A percentile compares a stretch with the other conserved stretches of the same genome.
Evolutionary conservation across 30 jellyfish, hydroid and myxozoan genomes (phyloP).

Genomic region (Cassiopea andromeda): DNA sequence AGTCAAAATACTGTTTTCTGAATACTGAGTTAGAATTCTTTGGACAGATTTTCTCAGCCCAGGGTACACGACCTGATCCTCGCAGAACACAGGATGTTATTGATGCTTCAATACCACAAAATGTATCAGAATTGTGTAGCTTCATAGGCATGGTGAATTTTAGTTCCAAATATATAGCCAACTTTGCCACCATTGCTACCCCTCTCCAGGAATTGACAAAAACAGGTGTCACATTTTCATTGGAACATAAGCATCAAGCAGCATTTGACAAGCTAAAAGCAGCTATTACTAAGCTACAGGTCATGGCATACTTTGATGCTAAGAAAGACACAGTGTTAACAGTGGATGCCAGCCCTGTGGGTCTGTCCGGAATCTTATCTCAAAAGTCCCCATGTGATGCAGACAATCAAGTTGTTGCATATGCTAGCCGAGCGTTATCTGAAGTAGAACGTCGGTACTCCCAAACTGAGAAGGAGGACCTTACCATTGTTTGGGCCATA

Average conservation of each 20-base stretch:
- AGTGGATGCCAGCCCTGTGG: constrained; percentile 48
- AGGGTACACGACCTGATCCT: constrained; percentile 51
- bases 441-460: constrained; percentile 45
- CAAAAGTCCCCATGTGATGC: constrained; percentile 39
- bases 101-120: constrained; percentile 22
- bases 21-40: constrained; percentile 37
- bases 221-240: constrained; percentile 4
- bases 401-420: constrained; percentile 3
- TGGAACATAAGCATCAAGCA: constrained; percentile 14
- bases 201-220: constrained; percentile 45
- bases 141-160: constrained; percentile 48
- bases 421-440: constrained; percentile 42
- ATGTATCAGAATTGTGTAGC: constrained; percentile 33
- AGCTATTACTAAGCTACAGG: constrained; percentile 22
- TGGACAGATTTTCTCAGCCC: constrained; percentile 33
- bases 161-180: constrained; percentile 7
- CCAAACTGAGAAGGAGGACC: constrained; percentile 58
- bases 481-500: constrained; percentile 24
- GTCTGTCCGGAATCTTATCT: constrained; percentile 30
- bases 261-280: background rate
- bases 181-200: constrained; percentile 32
- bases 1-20: constrained; percentile 25
- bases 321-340: constrained; percentile 10
- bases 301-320: constrained; percentile 27
- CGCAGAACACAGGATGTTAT: background rate